Conservation (phyloP, 2,797 vertebrate species). For the Aphelocoma californica region DNA sequence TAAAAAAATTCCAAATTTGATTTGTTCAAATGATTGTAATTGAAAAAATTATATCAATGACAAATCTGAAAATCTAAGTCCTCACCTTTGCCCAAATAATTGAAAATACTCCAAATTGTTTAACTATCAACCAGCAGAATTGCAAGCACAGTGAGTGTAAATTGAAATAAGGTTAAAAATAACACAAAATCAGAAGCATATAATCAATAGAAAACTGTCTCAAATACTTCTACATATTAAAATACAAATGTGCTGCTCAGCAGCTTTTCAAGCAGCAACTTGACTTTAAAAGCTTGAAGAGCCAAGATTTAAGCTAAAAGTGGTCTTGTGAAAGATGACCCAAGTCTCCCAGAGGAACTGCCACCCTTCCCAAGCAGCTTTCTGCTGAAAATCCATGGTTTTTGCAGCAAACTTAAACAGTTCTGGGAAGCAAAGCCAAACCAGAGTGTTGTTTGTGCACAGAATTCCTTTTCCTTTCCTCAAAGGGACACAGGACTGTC, state of each 20-base stretch:
- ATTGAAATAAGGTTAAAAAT: slow-evolving; percentile 23
- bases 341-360: not conserved
- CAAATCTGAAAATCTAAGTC: not conserved
- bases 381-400: not conserved
- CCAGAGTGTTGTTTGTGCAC: not conserved
- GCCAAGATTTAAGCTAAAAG: not conserved
- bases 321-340: not conserved
- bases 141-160: not conserved
- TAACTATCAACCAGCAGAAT: not conserved
- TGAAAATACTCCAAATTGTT: not conserved
- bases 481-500: not conserved
- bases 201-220: not conserved
- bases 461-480: not conserved
- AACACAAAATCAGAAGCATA: slow-evolving; percentile 8
- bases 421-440: not conserved
- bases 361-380: not conserved
- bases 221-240: slow-evolving; percentile 13
- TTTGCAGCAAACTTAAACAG: not conserved
- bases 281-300: not conserved
- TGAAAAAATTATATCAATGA: not conserved
- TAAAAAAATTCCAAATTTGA: not conserved
- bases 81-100: not conserved
- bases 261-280: not conserved
- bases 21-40: not conserved
- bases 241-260: slow-evolving; percentile 26